Evolutionary conservation across 2,797 vertebrate genomes (phyloP).

Genomic region (Tachyglossus aculeatus): DNA sequence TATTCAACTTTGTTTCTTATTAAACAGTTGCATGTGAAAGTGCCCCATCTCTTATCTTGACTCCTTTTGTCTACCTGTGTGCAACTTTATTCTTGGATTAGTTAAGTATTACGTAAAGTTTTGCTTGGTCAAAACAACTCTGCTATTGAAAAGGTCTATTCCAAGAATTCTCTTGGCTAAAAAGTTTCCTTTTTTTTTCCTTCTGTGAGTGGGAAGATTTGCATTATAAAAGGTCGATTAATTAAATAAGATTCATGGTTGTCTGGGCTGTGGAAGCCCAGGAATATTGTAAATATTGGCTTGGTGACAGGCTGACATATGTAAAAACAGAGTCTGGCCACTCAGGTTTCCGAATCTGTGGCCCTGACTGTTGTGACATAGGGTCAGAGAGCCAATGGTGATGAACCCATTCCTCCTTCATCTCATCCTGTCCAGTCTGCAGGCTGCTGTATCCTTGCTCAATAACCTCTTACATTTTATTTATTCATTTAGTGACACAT

Average conservation of each 20-base stretch:
- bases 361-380: constrained; percentile 44
- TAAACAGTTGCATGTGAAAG: constrained; percentile 12
- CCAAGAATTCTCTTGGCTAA: constrained; percentile 29
- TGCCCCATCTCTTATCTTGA: constrained; percentile 37
- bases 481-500: too few species aligned
- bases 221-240: constrained; percentile 54
- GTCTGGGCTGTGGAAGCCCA: constrained; percentile 41
- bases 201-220: constrained; percentile 34
- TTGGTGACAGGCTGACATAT: constrained; percentile 62
- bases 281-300: constrained; percentile 48
- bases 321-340: constrained; percentile 27
- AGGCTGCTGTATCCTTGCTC: constrained; percentile 31
- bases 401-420: constrained; percentile 21
- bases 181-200: constrained; percentile 20
- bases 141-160: background rate
- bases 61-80: constrained; percentile 49
- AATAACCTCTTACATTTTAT: constrained; percentile 32
- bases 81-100: constrained; percentile 56
- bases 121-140: background rate
- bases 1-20: constrained; percentile 5
- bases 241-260: constrained; percentile 52
- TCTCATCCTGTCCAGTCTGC: constrained; percentile 32
- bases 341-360: constrained; percentile 51
- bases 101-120: constrained; percentile 37
- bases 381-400: constrained; percentile 22